Conservation (phyloP, 2,888 invertebrate species). For the Limulus polyphemus region DNA sequence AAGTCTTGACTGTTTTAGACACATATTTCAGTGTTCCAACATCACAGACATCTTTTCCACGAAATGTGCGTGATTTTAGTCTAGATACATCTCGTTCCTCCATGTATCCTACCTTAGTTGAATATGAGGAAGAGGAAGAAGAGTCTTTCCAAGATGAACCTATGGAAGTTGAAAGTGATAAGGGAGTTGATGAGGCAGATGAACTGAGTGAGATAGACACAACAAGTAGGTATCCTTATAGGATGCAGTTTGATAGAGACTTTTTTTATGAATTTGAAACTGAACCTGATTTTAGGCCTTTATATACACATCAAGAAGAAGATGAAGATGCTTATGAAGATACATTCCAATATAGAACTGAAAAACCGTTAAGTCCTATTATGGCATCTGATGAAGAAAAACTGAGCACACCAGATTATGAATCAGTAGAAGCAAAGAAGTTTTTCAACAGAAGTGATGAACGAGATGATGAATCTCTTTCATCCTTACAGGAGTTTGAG, state of each 20-base stretch:
- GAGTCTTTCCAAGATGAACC: slow-evolving; percentile 10
- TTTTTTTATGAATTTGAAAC: slow-evolving; percentile 15
- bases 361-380: slow-evolving; percentile 29
- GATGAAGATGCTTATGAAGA: slow-evolving; percentile 76
- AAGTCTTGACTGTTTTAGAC: too few species aligned
- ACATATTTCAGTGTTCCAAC: too few species aligned
- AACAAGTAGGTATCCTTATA: slow-evolving; percentile 6
- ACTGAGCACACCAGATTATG: slow-evolving; percentile 74
- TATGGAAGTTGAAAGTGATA: slow-evolving; percentile 20
- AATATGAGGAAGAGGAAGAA: too few species aligned
- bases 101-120: too few species aligned
- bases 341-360: slow-evolving; percentile 32
- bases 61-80: too few species aligned
- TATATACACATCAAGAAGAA: slow-evolving; percentile 42
- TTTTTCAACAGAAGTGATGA: slow-evolving; percentile 64
- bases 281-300: slow-evolving; percentile 32
- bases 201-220: slow-evolving; percentile 2
- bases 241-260: slow-evolving; percentile 18
- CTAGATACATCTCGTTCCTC: too few species aligned
- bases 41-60: too few species aligned
- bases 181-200: slow-evolving; percentile 16
- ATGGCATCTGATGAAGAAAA: slow-evolving; percentile 33
- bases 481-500: slow-evolving; percentile 28
- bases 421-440: slow-evolving; percentile 66
- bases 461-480: slow-evolving; percentile 52